Conservation (phyloP, 2,113 vertebrate genomes). For the Gorsachius goisagi region DNA sequence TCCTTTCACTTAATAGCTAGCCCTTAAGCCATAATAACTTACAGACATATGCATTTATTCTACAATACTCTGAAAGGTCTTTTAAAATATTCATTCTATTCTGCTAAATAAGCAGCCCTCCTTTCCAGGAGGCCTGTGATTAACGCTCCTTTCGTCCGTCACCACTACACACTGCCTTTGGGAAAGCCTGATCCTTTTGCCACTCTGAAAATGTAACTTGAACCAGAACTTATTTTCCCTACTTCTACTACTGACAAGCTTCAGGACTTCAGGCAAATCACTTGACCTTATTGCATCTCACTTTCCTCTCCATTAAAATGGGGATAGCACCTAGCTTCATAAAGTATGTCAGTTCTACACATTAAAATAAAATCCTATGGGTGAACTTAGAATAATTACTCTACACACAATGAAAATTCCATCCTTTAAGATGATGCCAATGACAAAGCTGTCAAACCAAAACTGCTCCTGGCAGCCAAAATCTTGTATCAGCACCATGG, state of each 20-base stretch:
- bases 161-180: conserved; percentile 20
- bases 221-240: conserved; percentile 31
- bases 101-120: conserved; percentile 63
- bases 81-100: conserved; percentile 66
- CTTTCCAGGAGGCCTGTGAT: conserved; percentile 57
- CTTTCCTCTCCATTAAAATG: conserved; percentile 27
- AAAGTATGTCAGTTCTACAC: conserved; percentile 18
- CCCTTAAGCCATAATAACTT: conserved; percentile 65
- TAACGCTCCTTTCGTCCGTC: conserved; percentile 43
- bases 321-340: background rate
- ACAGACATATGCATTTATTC: conserved; percentile 67
- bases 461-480: conserved; percentile 18
- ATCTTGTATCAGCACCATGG: background rate
- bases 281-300: conserved; percentile 31
- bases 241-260: background rate
- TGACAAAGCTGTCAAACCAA: conserved; percentile 39
- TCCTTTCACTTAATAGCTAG: conserved; percentile 52
- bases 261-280: conserved; percentile 40
- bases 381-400: background rate
- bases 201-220: background rate
- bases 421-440: conserved; percentile 5
- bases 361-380: conserved; percentile 26
- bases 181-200: conserved; percentile 32
- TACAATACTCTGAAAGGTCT: conserved; percentile 53
- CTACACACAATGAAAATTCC: background rate